A percentile compares a stretch with the other conserved stretches of the same genome.
Conservation (phyloP, 2,113 vertebrate genomes). For the Porphyrio hochstetteri region DNA sequence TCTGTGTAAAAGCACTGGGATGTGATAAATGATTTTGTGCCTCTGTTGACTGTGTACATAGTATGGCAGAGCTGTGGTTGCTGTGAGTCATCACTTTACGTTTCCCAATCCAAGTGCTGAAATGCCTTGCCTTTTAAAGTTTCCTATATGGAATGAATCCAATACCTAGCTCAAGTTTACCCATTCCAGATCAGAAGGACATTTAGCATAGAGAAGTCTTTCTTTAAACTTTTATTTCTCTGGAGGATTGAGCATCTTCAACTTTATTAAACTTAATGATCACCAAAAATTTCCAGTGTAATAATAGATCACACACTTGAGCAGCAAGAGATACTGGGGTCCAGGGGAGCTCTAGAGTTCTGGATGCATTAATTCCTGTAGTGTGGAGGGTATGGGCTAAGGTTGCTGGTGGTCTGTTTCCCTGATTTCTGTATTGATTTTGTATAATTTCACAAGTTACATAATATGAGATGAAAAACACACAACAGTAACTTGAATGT, state of each 20-base stretch:
- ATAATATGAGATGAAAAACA: not conserved
- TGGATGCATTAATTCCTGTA: not conserved
- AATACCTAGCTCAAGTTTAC: not conserved
- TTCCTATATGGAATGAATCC: not conserved
- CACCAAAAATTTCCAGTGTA: not conserved
- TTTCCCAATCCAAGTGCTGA: not conserved
- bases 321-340: not conserved
- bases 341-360: not conserved
- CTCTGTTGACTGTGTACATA: accelerated
- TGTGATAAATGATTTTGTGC: not conserved
- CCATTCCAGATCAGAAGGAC: not conserved
- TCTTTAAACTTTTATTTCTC: not conserved
- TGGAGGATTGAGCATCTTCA: not conserved
- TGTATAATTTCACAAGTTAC: not conserved
- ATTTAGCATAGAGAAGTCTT: not conserved
- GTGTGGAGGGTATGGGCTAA: not conserved
- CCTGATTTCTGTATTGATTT: not conserved
- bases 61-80: not conserved
- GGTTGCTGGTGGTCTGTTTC: not conserved
- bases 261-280: not conserved
- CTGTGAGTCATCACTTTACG: not conserved
- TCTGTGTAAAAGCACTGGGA: not conserved
- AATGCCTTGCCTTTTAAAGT: not conserved
- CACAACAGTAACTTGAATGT: not conserved
- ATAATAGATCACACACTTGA: not conserved